Evolutionary conservation across 2,888 invertebrate species (phyloP), one percentile per base, ranked within the genome.

Genomic region (Pachliopta kotzebuea): DNA sequence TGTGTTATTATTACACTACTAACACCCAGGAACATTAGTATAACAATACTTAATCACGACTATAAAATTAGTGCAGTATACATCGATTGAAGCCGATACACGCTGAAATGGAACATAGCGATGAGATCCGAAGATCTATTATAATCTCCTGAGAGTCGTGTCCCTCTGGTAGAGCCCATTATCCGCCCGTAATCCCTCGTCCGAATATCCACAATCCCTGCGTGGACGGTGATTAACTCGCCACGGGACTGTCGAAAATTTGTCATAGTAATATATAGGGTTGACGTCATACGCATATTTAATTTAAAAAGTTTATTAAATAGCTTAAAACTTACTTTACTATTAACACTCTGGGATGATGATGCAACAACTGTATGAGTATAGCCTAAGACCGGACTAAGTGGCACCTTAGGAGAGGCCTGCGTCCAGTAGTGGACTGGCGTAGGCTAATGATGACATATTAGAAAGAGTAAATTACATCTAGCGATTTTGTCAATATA

Each of bases 181-280:
- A 79, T 70, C 75, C 76, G 69, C 63, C 74, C 71, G 71, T 79
- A 81, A 85, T 84, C 82, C 80, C 62, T 74, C 77, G 72, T 74
- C 54, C 77, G 79, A 83, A 81, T 77, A 78, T 74, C 75, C 74
- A 72, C 74, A 76, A 79, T 80, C 80, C 81, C 80, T 76, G 74
- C 69, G 71, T 66, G 76, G 72, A 70, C 75, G 71, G 80, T 80
- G 79, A 85, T 85, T 85, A 83, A 78, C 75, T 77, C 74, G 74
- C 79, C 74, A 67, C 71, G 71, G 74, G 75, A 67, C 65, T 63
- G 58, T 53, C 67, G 70, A 70, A 72, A 76, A 76, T 75, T 68
- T 76, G 71, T 72, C 70, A 72, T 70, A 68, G 66, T 70, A 62
- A 50, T 49, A 63, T 23, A 29, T 65, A 72, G 69, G 71, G 68